Conservation (phyloP, 2,797 vertebrate genomes). For the Danio aesculapii region DNA sequence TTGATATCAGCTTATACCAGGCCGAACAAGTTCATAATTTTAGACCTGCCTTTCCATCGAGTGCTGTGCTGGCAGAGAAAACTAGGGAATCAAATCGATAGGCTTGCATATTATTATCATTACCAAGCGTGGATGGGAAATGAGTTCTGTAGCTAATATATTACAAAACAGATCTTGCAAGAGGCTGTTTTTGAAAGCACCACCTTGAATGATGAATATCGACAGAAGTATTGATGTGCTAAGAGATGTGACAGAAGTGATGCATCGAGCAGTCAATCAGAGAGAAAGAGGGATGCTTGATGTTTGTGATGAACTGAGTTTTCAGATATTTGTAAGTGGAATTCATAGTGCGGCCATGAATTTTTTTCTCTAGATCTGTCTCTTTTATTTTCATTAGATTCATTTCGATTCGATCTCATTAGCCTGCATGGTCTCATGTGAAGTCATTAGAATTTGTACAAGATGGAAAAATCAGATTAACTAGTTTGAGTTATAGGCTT, state of each 20-base stretch:
- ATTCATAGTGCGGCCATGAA: neutral
- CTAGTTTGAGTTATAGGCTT: no score
- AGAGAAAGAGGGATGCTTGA: constrained; percentile 18
- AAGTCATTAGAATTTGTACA: neutral
- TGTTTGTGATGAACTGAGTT: neutral
- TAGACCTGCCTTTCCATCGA: neutral
- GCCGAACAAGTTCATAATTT: neutral
- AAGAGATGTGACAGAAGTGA: constrained; percentile 25
- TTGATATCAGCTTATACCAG: neutral
- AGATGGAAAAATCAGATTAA: neutral
- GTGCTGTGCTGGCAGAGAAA: neutral
- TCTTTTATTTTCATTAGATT: neutral
- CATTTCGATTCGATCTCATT: neutral
- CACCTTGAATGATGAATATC: constrained; percentile 20
- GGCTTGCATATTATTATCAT: neutral
- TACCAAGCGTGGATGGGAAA: constrained; percentile 28
- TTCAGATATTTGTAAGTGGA: neutral
- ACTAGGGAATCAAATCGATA: constrained; percentile 21
- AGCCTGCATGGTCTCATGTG: neutral
- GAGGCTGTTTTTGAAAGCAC: constrained; percentile 5
- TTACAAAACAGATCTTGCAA: constrained; percentile 3
- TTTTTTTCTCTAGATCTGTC: neutral
- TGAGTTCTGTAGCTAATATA: constrained; percentile 7
- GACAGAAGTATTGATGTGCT: constrained; percentile 18
- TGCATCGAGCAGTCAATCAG: constrained; percentile 26